phyloP scores from a whole-genome alignment of 2,113 vertebrate genomes.

The Sander vitreus region DNA sequence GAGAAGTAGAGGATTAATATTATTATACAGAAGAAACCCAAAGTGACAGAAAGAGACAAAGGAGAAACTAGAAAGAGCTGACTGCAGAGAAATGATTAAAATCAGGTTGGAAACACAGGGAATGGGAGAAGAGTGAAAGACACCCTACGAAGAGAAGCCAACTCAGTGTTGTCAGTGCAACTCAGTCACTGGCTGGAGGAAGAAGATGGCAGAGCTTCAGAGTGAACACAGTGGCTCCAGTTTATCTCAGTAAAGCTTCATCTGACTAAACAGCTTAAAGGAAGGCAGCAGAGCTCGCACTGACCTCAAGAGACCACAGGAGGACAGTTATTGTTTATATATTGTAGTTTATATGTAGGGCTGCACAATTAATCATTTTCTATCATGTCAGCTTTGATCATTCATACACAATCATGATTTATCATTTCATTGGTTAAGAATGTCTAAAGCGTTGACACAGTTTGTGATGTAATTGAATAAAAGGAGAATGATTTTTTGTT shows the following conservation, averaged over 20 bases:
- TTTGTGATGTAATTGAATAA: background rate
- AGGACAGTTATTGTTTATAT: conserved; percentile 6
- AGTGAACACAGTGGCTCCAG: conserved; percentile 16
- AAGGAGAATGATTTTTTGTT: no score
- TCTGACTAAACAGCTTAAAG: conserved; percentile 18
- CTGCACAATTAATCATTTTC: conserved; percentile 1
- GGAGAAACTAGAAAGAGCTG: conserved; percentile 63
- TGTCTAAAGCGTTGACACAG: background rate
- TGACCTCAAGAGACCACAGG: conserved; percentile 13
- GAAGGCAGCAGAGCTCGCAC: conserved; percentile 28
- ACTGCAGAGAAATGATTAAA: conserved; percentile 69
- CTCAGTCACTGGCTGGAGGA: conserved; percentile 38
- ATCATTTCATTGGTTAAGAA: background rate
- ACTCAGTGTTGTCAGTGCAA: conserved; percentile 78
- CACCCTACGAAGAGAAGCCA: conserved; percentile 46
- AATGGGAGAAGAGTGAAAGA: conserved; percentile 55
- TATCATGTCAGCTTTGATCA: background rate
- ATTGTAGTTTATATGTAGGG: conserved; percentile 4
- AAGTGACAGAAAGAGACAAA: conserved; percentile 71
- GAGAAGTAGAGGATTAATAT: conserved; percentile 77
- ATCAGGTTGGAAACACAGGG: conserved; percentile 55
- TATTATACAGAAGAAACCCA: conserved; percentile 78
- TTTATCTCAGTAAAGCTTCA: conserved; percentile 21
- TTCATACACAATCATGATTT: background rate
- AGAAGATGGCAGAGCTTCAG: conserved; percentile 24